Evolutionary conservation across 2,797 vertebrate species (phyloP).

Genomic region (Scomberomorus guttatus): DNA sequence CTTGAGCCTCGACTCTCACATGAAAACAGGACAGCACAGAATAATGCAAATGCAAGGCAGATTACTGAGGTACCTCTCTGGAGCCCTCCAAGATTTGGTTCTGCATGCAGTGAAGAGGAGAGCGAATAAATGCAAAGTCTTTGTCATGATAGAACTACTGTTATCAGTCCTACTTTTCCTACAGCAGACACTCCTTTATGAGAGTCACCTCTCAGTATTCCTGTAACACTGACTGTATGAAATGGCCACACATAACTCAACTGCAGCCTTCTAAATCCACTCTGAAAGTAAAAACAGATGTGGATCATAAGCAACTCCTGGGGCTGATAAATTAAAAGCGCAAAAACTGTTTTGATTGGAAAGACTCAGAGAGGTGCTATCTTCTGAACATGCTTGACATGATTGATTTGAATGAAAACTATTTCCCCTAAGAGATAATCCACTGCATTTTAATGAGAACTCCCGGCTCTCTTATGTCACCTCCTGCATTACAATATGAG

Average conservation of each 20-base stretch:
- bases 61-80: slow-evolving; percentile 71
- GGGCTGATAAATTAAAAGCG: slow-evolving; percentile 21
- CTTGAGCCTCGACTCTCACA: slow-evolving; percentile 23
- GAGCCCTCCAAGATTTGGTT: slow-evolving; percentile 69
- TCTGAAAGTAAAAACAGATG: background rate
- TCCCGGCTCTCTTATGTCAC: slow-evolving; percentile 20
- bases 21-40: slow-evolving; percentile 46
- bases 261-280: background rate
- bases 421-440: slow-evolving; percentile 44
- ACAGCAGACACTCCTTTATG: slow-evolving; percentile 12
- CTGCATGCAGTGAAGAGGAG: slow-evolving; percentile 56
- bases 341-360: slow-evolving; percentile 38
- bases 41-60: slow-evolving; percentile 62
- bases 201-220: background rate
- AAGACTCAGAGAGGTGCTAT: slow-evolving; percentile 26
- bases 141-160: slow-evolving; percentile 51
- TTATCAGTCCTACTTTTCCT: slow-evolving; percentile 15
- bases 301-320: slow-evolving; percentile 9
- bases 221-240: background rate
- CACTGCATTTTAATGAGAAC: slow-evolving; percentile 34
- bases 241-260: slow-evolving; percentile 1
- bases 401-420: slow-evolving; percentile 54
- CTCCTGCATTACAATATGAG: slow-evolving; percentile 23
- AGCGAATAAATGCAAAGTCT: slow-evolving; percentile 71
- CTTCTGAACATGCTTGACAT: slow-evolving; percentile 44